Evolutionary conservation across 2,797 vertebrate species (phyloP).

Genomic region (Microcaecilia unicolor): DNA sequence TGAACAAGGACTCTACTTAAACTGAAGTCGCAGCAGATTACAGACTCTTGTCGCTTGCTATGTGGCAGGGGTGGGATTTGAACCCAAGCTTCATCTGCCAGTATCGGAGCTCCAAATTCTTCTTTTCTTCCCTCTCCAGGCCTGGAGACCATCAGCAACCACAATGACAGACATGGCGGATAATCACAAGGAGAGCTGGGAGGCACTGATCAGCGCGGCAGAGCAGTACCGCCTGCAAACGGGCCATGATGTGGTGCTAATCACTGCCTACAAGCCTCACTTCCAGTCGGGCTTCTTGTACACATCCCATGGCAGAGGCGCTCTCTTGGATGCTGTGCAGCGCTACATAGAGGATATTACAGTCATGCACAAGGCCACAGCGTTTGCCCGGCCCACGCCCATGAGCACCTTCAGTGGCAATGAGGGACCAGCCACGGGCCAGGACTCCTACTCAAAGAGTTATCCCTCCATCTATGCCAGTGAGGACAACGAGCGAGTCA

Average conservation of each 20-base stretch:
- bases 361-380: slow-evolving; percentile 70
- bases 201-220: slow-evolving; percentile 66
- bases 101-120: too few relatives aligned
- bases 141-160: too few relatives aligned
- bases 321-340: slow-evolving; percentile 68
- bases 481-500: slow-evolving; percentile 1
- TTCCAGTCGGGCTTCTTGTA: slow-evolving; percentile 59
- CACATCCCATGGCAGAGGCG: slow-evolving; percentile 69
- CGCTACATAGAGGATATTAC: slow-evolving; percentile 82
- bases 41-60: too few relatives aligned
- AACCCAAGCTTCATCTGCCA: too few relatives aligned
- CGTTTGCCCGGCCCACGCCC: slow-evolving; percentile 30
- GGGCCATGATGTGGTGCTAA: slow-evolving; percentile 76
- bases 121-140: background rate
- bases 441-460: slow-evolving; percentile 62
- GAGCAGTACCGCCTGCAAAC: slow-evolving; percentile 76
- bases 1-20: too few relatives aligned
- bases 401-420: slow-evolving; percentile 23
- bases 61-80: background rate
- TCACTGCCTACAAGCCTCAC: slow-evolving; percentile 71
- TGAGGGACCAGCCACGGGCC: slow-evolving; percentile 40
- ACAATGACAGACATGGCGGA: slow-evolving; percentile 67
- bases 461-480: slow-evolving; percentile 66
- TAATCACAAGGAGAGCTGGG: slow-evolving; percentile 83
- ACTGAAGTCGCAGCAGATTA: too few relatives aligned